These are phyloP conservation scores for Argyra leucocephala DNA, from an alignment of 2,888 invertebrate genomes.

Conservation along the genomic window DNA sequence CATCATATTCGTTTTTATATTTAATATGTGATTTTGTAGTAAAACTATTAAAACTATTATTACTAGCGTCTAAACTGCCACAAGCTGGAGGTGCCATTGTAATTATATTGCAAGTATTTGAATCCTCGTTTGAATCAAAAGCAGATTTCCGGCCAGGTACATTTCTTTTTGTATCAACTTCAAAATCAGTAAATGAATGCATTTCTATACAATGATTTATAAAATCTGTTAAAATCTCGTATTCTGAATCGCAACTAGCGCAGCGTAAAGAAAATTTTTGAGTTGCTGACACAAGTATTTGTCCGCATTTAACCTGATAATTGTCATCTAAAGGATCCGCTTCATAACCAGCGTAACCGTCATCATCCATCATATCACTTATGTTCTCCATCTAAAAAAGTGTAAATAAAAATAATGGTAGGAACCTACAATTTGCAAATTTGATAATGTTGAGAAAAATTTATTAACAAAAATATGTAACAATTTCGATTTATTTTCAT, in stretches of 20 bases:
- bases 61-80: neutral
- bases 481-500: too few species aligned
- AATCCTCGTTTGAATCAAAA: conserved; percentile 1
- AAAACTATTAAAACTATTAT: neutral
- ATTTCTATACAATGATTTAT: neutral
- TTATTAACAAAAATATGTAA: too few species aligned
- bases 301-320: conserved; percentile 2
- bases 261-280: neutral
- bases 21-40: neutral
- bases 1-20: neutral
- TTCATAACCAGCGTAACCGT: neutral
- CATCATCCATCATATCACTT: neutral
- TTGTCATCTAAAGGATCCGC: conserved; percentile 1
- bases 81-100: neutral
- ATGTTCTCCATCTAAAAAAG: neutral
- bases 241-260: neutral
- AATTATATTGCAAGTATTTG: neutral
- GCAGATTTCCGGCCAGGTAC: neutral
- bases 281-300: neutral
- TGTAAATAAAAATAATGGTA: too few species aligned
- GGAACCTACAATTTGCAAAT: too few species aligned
- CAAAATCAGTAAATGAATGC: conserved; percentile 8
- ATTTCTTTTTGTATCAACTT: neutral
- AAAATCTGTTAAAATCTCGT: neutral
- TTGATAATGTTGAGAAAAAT: too few species aligned